phyloP scores from a whole-genome alignment of 2,888 invertebrate species.

The Sphaerophoria rueppellii region DNA sequence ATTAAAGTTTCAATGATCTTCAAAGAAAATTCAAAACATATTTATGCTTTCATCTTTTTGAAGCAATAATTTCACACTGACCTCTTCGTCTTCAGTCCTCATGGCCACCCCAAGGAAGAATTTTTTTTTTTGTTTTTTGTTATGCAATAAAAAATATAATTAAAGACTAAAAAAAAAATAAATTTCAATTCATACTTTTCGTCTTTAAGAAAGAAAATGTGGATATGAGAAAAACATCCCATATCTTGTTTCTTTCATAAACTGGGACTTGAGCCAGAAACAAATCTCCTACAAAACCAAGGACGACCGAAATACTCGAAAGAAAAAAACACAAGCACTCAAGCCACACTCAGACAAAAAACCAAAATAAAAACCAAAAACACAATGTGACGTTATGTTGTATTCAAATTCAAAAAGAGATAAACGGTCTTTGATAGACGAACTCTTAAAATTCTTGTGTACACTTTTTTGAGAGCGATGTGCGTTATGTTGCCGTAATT shows the following conservation, averaged over 20 bases:
- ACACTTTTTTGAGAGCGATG: neutral
- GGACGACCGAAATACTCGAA: neutral
- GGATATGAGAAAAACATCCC: no score
- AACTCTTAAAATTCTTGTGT: neutral
- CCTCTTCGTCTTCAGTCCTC: no score
- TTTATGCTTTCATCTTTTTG: no score
- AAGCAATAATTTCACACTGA: no score
- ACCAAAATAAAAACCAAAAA: neutral
- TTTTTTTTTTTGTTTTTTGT: no score
- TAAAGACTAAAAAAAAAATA: neutral
- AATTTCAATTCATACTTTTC: neutral
- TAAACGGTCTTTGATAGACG: conserved; percentile 35
- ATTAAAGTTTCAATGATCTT: no score
- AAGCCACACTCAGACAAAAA: no score
- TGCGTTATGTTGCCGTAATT: conserved; percentile 23
- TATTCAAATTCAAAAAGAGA: conserved; percentile 1
- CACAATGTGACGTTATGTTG: neutral
- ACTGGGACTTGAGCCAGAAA: neutral
- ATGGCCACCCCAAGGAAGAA: no score
- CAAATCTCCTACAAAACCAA: conserved; percentile 4
- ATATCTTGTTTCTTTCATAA: conserved; percentile 2
- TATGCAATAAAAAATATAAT: no score
- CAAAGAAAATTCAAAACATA: no score
- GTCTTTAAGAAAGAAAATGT: no score
- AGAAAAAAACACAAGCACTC: neutral